Evolutionary conservation across 2,113 vertebrate species (phyloP).

Genomic region (Eira barbara): DNA sequence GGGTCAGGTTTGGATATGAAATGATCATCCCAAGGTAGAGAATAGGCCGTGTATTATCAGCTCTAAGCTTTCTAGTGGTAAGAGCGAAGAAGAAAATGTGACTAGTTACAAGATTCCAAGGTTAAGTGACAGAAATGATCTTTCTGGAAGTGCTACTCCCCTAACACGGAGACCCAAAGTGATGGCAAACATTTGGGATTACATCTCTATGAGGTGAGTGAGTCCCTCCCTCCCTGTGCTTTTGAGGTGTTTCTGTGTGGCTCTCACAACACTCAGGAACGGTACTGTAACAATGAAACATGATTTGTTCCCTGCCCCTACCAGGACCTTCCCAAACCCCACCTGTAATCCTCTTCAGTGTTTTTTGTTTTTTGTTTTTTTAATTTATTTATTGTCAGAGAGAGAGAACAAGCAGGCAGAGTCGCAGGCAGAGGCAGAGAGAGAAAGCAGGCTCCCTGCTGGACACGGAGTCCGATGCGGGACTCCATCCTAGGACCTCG

Average conservation of each 20-base stretch:
- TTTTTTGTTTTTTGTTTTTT: no score
- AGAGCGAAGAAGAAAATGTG: not conserved
- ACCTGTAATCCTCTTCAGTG: not conserved
- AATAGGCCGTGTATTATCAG: not conserved
- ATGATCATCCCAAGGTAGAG: not conserved
- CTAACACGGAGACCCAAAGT: not conserved
- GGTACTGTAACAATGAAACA: accelerated
- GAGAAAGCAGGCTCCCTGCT: no score
- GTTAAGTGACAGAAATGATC: not conserved
- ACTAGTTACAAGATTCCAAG: not conserved
- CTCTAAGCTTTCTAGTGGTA: not conserved
- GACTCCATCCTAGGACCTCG: no score
- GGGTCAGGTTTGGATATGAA: not conserved
- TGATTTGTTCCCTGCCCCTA: accelerated
- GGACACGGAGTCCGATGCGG: no score
- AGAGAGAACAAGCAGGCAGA: no score
- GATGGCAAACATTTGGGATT: not conserved
- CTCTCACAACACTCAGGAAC: not conserved
- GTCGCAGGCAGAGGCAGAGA: no score
- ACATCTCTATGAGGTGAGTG: not conserved
- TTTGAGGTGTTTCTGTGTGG: not conserved
- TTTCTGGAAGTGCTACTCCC: not conserved
- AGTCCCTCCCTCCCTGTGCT: not conserved
- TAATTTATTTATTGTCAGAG: no score
- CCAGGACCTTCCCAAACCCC: not conserved